phyloP scores from a whole-genome alignment of 1,140 invertebrate genomes.

The Drosophila nebulosa region DNA sequence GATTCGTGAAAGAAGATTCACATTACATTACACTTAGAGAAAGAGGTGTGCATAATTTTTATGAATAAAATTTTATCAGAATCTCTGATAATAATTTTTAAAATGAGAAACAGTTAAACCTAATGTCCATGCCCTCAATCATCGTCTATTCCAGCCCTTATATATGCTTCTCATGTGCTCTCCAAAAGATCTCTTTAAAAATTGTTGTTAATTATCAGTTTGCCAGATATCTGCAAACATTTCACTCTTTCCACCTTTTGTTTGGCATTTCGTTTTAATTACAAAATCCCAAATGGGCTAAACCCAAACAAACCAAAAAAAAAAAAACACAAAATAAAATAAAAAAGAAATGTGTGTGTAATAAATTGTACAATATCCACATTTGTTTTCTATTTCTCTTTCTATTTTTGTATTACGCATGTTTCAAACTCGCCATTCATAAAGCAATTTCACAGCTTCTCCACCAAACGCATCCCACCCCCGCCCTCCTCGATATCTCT shows the following conservation, averaged over 20 bases:
- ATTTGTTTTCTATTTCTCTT: not conserved
- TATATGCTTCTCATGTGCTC: no score
- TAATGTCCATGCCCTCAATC: no score
- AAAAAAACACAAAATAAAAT: not conserved
- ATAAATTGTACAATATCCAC: not conserved
- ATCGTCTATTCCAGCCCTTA: no score
- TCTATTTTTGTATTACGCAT: conserved; percentile 2
- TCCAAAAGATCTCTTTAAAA: no score
- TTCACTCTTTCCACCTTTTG: not conserved
- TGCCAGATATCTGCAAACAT: not conserved
- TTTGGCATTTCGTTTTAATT: not conserved
- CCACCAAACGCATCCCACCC: not conserved
- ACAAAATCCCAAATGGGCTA: not conserved
- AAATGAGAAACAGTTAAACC: no score
- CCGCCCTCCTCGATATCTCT: not conserved
- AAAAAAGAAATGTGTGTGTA: not conserved
- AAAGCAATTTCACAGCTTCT: conserved; percentile 16
- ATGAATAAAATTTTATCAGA: no score
- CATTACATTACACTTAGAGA: not conserved
- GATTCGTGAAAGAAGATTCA: not conserved
- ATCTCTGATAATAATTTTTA: no score
- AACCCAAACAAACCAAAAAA: no score
- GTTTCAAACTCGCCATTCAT: conserved; percentile 30
- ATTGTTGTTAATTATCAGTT: not conserved
- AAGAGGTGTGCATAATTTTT: no score